These are phyloP conservation scores for Acleris sparsana DNA, from an alignment of 2,888 invertebrate genomes.

Conservation along the genomic window DNA sequence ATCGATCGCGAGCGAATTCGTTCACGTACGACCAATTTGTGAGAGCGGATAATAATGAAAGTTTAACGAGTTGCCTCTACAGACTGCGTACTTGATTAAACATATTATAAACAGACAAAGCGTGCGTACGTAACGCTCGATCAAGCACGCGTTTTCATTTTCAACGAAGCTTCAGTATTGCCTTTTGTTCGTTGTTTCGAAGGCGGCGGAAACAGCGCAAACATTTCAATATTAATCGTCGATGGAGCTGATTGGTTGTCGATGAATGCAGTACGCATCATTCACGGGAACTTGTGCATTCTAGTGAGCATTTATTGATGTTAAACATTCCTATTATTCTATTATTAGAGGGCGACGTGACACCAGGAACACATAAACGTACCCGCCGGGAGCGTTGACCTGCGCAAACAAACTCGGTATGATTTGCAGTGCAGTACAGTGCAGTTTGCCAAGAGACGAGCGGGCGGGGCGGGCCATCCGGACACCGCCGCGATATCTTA, in stretches of 20 bases:
- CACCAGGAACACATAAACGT: constrained; percentile 81
- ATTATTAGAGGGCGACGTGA: constrained; percentile 80
- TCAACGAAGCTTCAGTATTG: constrained; percentile 40
- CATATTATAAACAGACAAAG: constrained; percentile 70
- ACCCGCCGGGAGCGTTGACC: constrained; percentile 76
- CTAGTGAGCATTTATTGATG: constrained; percentile 69
- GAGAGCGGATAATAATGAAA: constrained; percentile 79
- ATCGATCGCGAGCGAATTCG: constrained; percentile 80
- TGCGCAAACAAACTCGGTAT: constrained; percentile 77
- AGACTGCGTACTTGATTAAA: constrained; percentile 70
- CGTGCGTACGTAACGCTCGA: constrained; percentile 41
- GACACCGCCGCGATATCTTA: constrained; percentile 66
- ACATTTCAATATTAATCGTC: constrained; percentile 54
- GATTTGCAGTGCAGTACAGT: constrained; percentile 78
- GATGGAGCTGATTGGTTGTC: constrained; percentile 50
- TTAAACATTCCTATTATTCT: constrained; percentile 76
- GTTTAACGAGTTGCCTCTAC: constrained; percentile 75
- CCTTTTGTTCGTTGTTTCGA: constrained; percentile 57
- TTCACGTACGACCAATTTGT: constrained; percentile 81
- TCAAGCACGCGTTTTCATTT: constrained; percentile 31
- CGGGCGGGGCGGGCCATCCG: constrained; percentile 70
- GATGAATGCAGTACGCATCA: constrained; percentile 61
- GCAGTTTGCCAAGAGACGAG: constrained; percentile 79
- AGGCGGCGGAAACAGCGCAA: constrained; percentile 51
- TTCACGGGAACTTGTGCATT: constrained; percentile 63